These are phyloP conservation scores for Okamejei kenojei DNA, from an alignment of 2,797 vertebrate genomes.

Conservation along the genomic window DNA sequence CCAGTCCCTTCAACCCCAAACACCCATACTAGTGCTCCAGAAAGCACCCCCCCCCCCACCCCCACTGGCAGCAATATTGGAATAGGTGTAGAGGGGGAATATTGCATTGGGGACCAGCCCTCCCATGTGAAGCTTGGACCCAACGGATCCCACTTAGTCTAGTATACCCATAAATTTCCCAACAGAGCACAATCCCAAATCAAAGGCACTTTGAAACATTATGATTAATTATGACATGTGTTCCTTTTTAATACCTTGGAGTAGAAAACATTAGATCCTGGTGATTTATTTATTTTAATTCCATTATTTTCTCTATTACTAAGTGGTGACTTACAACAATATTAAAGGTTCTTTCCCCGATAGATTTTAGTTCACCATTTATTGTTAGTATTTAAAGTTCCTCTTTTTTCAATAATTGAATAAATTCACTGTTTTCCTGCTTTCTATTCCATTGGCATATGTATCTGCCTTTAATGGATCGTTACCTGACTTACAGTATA, in stretches of 20 bases:
- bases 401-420: background rate
- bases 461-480: background rate
- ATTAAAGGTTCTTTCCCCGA: background rate
- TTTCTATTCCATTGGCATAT: background rate
- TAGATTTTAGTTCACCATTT: background rate
- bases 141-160: no score
- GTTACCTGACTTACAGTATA: background rate
- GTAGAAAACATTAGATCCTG: background rate
- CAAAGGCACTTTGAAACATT: background rate
- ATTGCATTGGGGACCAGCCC: no score
- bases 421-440: background rate
- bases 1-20: no score
- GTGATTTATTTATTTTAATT: background rate
- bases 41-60: no score
- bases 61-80: no score
- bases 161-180: background rate
- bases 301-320: background rate
- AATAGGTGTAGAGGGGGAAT: no score
- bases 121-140: no score
- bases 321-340: background rate
- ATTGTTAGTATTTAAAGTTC: background rate
- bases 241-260: background rate
- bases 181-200: background rate
- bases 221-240: background rate
- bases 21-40: no score